These are phyloP conservation scores for Euclidia mi DNA, from an alignment of 2,888 invertebrate species.

Conservation along the genomic window DNA sequence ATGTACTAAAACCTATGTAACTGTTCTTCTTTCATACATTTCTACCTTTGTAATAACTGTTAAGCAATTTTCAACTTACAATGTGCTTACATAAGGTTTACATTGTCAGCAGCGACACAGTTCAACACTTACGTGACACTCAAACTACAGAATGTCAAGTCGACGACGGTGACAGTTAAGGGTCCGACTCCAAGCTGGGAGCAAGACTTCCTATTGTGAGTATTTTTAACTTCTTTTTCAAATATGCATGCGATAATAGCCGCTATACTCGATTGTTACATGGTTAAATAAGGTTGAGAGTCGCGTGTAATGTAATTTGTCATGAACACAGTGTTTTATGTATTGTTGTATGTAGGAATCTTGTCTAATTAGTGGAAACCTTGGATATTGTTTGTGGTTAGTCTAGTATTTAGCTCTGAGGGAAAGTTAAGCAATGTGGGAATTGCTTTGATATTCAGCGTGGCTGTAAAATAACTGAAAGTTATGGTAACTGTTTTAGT, in stretches of 20 bases:
- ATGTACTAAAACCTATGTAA: constrained; percentile 24
- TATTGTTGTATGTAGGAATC: constrained; percentile 11
- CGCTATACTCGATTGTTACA: constrained; percentile 9
- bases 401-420: constrained; percentile 14
- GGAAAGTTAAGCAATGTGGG: constrained; percentile 2
- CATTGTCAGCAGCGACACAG: constrained; percentile 93
- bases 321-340: constrained; percentile 2
- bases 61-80: constrained; percentile 26
- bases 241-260: constrained; percentile 23
- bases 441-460: constrained; percentile 2
- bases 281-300: constrained; percentile 11
- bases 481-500: constrained; percentile 3
- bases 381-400: constrained; percentile 14
- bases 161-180: constrained; percentile 98
- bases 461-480: constrained; percentile 1
- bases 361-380: constrained; percentile 28
- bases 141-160: constrained; percentile 99
- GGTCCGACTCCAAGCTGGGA: constrained; percentile 99
- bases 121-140: constrained; percentile 99
- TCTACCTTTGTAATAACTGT: constrained; percentile 13
- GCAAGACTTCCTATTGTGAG: constrained; percentile 99
- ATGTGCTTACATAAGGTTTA: constrained; percentile 30
- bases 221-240: constrained; percentile 75
- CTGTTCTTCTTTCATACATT: constrained; percentile 30
- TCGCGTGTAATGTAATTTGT: constrained; percentile 14